Evolutionary conservation across 2,797 vertebrate species (phyloP).

Genomic region (Emys orbicularis): DNA sequence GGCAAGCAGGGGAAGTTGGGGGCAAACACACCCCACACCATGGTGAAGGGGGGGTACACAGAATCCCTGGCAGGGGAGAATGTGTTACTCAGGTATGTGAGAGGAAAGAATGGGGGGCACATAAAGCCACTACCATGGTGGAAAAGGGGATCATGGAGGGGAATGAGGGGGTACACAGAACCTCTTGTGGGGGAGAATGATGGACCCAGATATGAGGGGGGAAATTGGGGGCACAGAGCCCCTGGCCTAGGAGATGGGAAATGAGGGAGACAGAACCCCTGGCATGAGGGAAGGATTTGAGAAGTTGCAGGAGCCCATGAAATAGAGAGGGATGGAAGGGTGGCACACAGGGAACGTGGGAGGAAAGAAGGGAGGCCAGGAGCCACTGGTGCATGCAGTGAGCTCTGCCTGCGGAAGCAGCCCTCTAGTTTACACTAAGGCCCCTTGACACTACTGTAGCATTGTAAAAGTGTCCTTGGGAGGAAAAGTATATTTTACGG

Average conservation of each 20-base stretch:
- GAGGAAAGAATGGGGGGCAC: background rate
- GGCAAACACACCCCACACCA: background rate
- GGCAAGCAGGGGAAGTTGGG: background rate
- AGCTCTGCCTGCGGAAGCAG: background rate
- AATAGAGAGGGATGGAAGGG: background rate
- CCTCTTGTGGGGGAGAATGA: background rate
- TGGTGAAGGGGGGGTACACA: background rate
- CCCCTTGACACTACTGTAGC: background rate
- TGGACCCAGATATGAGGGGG: background rate
- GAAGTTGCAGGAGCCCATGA: background rate
- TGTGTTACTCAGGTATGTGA: background rate
- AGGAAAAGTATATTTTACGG: background rate
- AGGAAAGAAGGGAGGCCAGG: background rate
- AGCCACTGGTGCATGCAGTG: background rate
- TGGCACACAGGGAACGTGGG: background rate
- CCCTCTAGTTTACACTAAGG: background rate
- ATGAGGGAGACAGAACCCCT: background rate
- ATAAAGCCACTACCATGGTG: background rate
- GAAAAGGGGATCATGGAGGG: background rate
- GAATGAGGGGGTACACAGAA: background rate
- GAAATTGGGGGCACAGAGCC: background rate
- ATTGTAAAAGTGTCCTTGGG: background rate
- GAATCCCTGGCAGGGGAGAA: background rate
- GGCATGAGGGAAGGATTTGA: background rate
- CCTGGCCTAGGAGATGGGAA: background rate